phyloP scores from a whole-genome alignment of 2,888 invertebrate genomes.

The Pterobdella sp. region DNA sequence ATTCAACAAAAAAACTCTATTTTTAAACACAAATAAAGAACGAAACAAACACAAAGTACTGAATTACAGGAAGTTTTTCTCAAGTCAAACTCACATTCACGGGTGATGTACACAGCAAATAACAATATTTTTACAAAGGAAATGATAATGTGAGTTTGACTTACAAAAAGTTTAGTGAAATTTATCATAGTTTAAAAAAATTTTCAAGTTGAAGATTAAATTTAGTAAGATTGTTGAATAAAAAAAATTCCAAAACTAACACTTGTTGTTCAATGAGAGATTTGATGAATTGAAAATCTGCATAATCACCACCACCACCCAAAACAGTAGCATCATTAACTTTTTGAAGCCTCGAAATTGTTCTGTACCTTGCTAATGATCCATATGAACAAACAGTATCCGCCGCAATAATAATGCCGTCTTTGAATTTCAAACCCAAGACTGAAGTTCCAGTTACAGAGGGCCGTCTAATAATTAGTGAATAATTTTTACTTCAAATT shows the following conservation, averaged over 20 bases:
- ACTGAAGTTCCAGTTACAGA: constrained; percentile 87
- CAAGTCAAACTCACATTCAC: too few species aligned
- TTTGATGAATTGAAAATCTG: constrained; percentile 85
- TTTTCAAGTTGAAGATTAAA: too few species aligned
- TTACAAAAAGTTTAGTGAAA: too few species aligned
- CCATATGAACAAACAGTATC: constrained; percentile 91
- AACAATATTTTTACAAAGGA: too few species aligned
- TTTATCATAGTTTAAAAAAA: too few species aligned
- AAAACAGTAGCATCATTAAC: constrained; percentile 81
- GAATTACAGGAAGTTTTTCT: neutral
- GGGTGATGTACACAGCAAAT: too few species aligned
- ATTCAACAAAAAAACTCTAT: neutral
- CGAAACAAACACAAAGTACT: too few species aligned
- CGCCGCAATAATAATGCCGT: constrained; percentile 81
- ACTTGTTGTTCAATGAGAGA: constrained; percentile 73
- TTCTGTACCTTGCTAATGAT: constrained; percentile 73
- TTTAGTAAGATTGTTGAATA: too few species aligned
- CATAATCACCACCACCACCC: constrained; percentile 89
- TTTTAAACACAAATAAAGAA: neutral
- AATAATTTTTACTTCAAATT: neutral
- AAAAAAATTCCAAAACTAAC: constrained; percentile 40
- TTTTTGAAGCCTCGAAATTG: constrained; percentile 65
- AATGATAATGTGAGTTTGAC: too few species aligned
- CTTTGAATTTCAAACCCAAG: constrained; percentile 74
- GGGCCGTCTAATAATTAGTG: constrained; percentile 53